Percentiles rank a stretch among this genome's conserved stretches.
phyloP scores from a whole-genome alignment of 2,888 invertebrate genomes.

The Mongoloraphidia duomilia region DNA sequence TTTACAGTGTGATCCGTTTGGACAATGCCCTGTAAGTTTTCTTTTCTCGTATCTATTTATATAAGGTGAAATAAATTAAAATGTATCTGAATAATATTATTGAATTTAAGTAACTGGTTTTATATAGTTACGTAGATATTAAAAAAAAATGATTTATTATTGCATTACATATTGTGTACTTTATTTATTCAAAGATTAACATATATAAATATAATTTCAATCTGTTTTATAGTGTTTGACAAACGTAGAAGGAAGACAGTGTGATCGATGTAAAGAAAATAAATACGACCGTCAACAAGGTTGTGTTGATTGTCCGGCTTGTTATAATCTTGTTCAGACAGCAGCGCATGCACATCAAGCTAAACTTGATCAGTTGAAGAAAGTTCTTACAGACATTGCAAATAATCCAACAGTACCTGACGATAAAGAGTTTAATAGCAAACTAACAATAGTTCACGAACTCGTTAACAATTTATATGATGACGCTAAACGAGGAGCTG shows the following conservation, averaged over 20 bases:
- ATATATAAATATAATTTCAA: neutral
- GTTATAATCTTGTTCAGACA: slow-evolving; percentile 87
- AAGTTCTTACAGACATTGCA: slow-evolving; percentile 72
- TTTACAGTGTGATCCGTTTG: slow-evolving; percentile 72
- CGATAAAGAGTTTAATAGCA: slow-evolving; percentile 78
- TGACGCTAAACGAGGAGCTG: slow-evolving; percentile 57
- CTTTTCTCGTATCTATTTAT: neutral
- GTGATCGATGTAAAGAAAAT: slow-evolving; percentile 95
- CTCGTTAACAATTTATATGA: slow-evolving; percentile 60
- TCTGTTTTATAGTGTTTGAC: slow-evolving; percentile 39
- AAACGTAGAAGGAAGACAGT: slow-evolving; percentile 84
- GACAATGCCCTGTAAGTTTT: slow-evolving; percentile 64
- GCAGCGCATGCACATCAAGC: slow-evolving; percentile 63
- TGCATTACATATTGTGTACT: neutral
- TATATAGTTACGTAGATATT: too few species aligned
- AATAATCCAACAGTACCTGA: slow-evolving; percentile 84
- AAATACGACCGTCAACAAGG: slow-evolving; percentile 83
- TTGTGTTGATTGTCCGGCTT: slow-evolving; percentile 82
- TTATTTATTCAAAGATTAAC: neutral
- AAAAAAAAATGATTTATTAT: too few species aligned
- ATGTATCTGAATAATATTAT: too few species aligned
- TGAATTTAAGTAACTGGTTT: too few species aligned
- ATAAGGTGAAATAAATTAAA: too few species aligned
- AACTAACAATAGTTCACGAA: slow-evolving; percentile 59
- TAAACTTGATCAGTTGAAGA: slow-evolving; percentile 59